A percentile compares a stretch with the other conserved stretches of the same genome.
These are phyloP conservation scores for Callionymus lyra DNA, from an alignment of 2,113 vertebrate genomes.

Conservation along the genomic window DNA sequence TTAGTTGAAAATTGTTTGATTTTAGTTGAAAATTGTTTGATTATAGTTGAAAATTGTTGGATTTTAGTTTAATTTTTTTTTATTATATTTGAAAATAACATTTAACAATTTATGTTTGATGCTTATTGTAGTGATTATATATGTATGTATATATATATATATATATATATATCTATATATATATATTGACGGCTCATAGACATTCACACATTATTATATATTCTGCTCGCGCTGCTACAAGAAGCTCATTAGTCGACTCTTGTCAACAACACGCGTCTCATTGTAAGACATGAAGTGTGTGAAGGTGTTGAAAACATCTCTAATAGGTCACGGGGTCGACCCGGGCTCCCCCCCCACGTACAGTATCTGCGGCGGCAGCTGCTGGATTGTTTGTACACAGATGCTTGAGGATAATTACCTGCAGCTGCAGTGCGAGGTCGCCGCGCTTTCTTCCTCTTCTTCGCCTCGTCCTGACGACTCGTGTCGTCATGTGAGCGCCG, in stretches of 20 bases:
- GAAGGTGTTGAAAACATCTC: slow-evolving; percentile 37
- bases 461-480: slow-evolving; percentile 30
- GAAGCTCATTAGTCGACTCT: neutral
- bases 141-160: no score
- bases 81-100: no score
- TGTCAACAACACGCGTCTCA: slow-evolving; percentile 15
- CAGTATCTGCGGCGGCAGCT: slow-evolving; percentile 65
- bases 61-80: no score
- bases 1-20: no score
- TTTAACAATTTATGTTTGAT: no score
- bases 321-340: slow-evolving; percentile 39
- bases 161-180: no score
- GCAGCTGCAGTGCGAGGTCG: slow-evolving; percentile 58
- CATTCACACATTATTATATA: slow-evolving; percentile 7
- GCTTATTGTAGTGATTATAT: no score
- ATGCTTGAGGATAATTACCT: slow-evolving; percentile 67
- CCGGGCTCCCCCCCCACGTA: slow-evolving; percentile 44
- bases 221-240: neutral
- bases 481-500: slow-evolving; percentile 64
- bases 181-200: no score
- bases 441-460: slow-evolving; percentile 17
- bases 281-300: slow-evolving; percentile 32
- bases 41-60: no score
- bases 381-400: slow-evolving; percentile 72
- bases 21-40: no score